Evolutionary conservation across 1,140 invertebrate species (phyloP), one percentile per base, ranked within the genome.

Genomic region (Habropoda laboriosa): DNA sequence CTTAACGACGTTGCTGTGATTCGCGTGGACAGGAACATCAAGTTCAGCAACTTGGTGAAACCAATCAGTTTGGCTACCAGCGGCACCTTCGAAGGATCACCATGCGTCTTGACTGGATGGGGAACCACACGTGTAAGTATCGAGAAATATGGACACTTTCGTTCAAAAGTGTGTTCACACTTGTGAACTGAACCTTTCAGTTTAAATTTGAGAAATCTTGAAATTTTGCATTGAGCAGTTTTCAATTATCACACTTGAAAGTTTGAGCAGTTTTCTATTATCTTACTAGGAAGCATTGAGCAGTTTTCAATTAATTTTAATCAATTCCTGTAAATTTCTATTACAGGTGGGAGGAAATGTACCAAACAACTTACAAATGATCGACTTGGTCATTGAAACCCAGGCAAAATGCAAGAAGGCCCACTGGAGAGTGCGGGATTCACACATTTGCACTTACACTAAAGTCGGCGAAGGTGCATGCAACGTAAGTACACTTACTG

Each of bases 401-500:
- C 82, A 86, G 8, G 0, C 60, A 2, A 64, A 80, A 24, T 92
- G 91, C 60, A 88, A 72, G n/a, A 0, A 66, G n/a, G 27, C 10
- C 2, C 81, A 84, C 3, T 49, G 5, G 35, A 27, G 58, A 13
- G 1, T 89, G 2, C 40, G 3, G 0, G 18, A 27, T 0, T 83
- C 81, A 1, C 94, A 95, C 61, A 93, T 95, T n/a, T 95, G 95
- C 82, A 94, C 95, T 0, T 92, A 94, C 61, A 95, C 94, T 12
- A 94, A 93, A 79, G 79, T 80, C 42, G 94, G 94, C 3, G 89
- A 94, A 88, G 94, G 94, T 55, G 93, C 93, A 32, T 94, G 94
- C 78, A 91, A 94, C 85, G 94, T 94, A 88, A 93, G 93, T 93
- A 47, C 2, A 35, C 64, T 30, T 27, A 5, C 1, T 4, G 16